Evolutionary conservation across 2,888 invertebrate species (phyloP).

Genomic region (Lithosia quadra): DNA sequence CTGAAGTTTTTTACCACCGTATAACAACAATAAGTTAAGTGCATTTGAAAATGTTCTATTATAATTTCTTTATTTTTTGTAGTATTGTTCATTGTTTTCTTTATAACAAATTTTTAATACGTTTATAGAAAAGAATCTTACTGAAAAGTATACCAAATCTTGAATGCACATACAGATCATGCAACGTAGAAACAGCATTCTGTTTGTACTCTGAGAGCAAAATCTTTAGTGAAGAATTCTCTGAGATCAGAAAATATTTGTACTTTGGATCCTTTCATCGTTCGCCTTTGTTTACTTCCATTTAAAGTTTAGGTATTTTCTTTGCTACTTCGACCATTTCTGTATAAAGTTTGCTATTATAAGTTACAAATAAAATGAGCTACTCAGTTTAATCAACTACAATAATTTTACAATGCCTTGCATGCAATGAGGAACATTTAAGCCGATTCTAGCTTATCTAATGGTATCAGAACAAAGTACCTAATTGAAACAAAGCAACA

Average conservation of each 20-base stretch:
- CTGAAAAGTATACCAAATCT: background rate
- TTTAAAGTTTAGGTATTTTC: too few species aligned
- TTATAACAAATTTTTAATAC: too few species aligned
- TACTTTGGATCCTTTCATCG: constrained; percentile 31
- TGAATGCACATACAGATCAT: constrained; percentile 37
- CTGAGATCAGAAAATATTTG: constrained; percentile 34
- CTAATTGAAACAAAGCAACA: background rate
- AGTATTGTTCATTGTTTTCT: too few species aligned
- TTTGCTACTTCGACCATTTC: background rate
- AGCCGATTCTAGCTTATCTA: background rate
- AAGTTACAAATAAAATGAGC: too few species aligned
- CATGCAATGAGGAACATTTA: too few species aligned
- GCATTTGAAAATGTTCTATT: too few species aligned
- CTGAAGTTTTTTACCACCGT: too few species aligned
- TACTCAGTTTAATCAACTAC: too few species aligned
- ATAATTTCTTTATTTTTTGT: too few species aligned
- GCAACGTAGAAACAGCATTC: constrained; percentile 32
- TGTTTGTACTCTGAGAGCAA: constrained; percentile 22
- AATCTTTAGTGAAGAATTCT: constrained; percentile 34
- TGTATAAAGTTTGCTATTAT: too few species aligned
- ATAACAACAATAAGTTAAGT: too few species aligned
- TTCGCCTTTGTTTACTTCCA: constrained; percentile 21
- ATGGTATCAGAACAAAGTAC: background rate
- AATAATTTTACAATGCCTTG: too few species aligned
- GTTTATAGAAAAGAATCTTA: background rate